phyloP scores from a whole-genome alignment of 2,797 vertebrate genomes.

The Syngnathus rostellatus region DNA sequence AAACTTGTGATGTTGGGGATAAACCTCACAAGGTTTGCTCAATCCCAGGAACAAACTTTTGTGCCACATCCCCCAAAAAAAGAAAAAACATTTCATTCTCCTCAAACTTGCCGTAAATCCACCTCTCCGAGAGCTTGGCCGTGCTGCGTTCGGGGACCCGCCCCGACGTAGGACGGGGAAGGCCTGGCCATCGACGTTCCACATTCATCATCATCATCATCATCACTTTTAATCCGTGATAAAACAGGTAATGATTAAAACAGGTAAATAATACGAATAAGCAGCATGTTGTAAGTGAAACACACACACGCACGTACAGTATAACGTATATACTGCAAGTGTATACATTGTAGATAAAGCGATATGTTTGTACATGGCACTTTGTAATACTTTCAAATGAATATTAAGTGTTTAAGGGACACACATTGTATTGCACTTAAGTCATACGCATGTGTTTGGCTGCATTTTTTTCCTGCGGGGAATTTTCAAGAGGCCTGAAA shows the following conservation, averaged over 20 bases:
- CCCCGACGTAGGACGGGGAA: slow-evolving; percentile 72
- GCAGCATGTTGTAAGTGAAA: slow-evolving; percentile 87
- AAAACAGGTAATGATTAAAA: slow-evolving; percentile 60
- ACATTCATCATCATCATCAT: slow-evolving; percentile 57
- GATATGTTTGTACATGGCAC: slow-evolving; percentile 69
- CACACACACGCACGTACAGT: slow-evolving; percentile 39
- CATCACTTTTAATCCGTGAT: slow-evolving; percentile 49
- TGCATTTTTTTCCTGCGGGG: slow-evolving; percentile 18
- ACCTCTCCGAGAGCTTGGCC: slow-evolving; percentile 1
- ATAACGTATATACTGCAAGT: slow-evolving; percentile 4
- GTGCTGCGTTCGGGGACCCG: slow-evolving; percentile 75
- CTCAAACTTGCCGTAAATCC: slow-evolving; percentile 7
- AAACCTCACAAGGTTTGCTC: neutral
- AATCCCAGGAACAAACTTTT: neutral
- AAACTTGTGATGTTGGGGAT: neutral
- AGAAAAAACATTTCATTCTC: slow-evolving; percentile 3
- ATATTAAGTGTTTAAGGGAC: slow-evolving; percentile 67
- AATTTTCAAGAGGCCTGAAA: neutral
- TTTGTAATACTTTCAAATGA: slow-evolving; percentile 60
- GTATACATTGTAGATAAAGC: slow-evolving; percentile 60
- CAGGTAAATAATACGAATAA: slow-evolving; percentile 71
- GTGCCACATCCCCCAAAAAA: neutral
- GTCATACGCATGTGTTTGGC: slow-evolving; percentile 74
- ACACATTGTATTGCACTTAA: slow-evolving; percentile 89
- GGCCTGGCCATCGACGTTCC: slow-evolving; percentile 37